Evolutionary conservation across 2,888 invertebrate genomes (phyloP), one percentile per base, ranked within the genome.

Genomic region (Eugnorisma glareosa): DNA sequence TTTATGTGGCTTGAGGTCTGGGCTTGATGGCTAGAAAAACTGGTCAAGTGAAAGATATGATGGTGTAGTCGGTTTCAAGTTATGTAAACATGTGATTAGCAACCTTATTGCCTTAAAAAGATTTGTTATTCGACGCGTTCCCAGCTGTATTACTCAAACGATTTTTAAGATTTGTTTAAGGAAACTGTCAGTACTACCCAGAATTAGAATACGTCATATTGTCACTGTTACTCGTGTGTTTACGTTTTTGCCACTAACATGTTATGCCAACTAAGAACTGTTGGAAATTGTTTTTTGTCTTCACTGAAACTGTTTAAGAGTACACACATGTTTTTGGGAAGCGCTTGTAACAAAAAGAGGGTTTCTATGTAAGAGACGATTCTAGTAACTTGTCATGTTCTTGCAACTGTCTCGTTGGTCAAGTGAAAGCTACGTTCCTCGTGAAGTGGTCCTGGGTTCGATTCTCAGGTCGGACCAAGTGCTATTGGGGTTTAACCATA

Each of bases 1-100:
- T 88, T 87, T 86, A 81, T 81, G 74, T 54, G 63, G 78, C 68
- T 72, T 51, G 69, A 67, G 74, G 40, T 75, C 86, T 79, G 67
- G 57, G 73, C 64, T 68, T 48, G 67, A 81, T 72, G 73, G 67
- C 75, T 79, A 28, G 57, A 48, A 70, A 43, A 43, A 74, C 79
- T 71, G 51, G 79, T 73, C 79, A 35, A 28, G 13, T 54, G 13
- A 45, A 21, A 18, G 10, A 67, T 45, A 21, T 74, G 31, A 13
- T 28, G 4, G 5, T 57, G 43, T 4, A 31, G 68, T 66, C 48
- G 0, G 13, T 48, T n/a, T n/a, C 24, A 43, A 18, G 11, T 4
- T 35, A 15, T 54, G 8, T 35, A 45, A 51, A 45, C 18, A 35
- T 51, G 6, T 35, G 3, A n/a, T 24, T 43, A 24, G 24, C 10